Evolutionary conservation across 2,888 invertebrate genomes (phyloP).

Genomic region (Chloromyia formosa): DNA sequence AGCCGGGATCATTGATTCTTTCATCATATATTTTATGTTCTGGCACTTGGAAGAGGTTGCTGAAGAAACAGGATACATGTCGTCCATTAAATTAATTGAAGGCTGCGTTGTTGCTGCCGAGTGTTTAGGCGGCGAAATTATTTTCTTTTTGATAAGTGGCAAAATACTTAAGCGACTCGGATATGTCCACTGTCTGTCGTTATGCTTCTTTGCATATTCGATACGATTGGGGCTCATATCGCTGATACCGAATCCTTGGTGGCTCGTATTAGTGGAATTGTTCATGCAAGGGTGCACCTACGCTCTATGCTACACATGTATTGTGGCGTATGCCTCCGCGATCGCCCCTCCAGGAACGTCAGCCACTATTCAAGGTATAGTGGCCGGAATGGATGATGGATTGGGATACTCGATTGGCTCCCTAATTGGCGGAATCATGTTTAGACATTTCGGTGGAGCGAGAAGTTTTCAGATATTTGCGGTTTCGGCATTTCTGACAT

Average conservation of each 20-base stretch:
- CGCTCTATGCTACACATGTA: constrained; percentile 83
- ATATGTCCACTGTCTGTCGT: constrained; percentile 78
- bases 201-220: constrained; percentile 81
- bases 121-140: constrained; percentile 79
- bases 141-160: constrained; percentile 78
- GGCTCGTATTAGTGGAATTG: constrained; percentile 80
- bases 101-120: constrained; percentile 82
- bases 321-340: constrained; percentile 76
- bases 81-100: constrained; percentile 79
- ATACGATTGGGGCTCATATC: constrained; percentile 80
- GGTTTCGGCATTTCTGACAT: constrained; percentile 58
- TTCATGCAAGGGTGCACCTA: constrained; percentile 88
- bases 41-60: constrained; percentile 86
- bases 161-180: constrained; percentile 82
- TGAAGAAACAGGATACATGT: constrained; percentile 68
- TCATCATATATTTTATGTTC: constrained; percentile 83
- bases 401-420: constrained; percentile 82
- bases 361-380: constrained; percentile 85
- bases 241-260: constrained; percentile 82
- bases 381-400: constrained; percentile 87
- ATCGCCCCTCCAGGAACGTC: constrained; percentile 78
- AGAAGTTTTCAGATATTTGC: constrained; percentile 67
- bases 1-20: constrained; percentile 81
- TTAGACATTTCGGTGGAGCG: constrained; percentile 71
- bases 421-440: constrained; percentile 75